Evolutionary conservation across 2,888 invertebrate genomes (phyloP).

Genomic region (Ormyrus rosae): DNA sequence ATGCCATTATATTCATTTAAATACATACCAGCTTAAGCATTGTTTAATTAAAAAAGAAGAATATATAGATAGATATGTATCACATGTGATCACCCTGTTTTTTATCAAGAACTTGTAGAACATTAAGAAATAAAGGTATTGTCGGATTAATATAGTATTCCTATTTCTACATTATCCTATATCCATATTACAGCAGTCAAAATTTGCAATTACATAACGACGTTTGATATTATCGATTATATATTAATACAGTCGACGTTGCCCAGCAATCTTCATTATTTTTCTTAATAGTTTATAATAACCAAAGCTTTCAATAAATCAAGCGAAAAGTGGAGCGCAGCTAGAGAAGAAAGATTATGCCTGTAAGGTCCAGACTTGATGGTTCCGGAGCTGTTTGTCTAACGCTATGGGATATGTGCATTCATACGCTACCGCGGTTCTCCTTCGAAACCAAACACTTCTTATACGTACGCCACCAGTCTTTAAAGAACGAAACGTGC

Average conservation of each 20-base stretch:
- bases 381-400: constrained; percentile 47
- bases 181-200: too few relatives aligned
- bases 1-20: neutral
- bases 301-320: neutral
- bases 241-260: too few relatives aligned
- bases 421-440: constrained; percentile 61
- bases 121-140: too few relatives aligned
- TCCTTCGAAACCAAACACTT: neutral
- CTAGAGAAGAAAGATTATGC: constrained; percentile 22
- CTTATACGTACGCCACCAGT: constrained; percentile 21
- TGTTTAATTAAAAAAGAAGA: too few relatives aligned
- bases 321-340: constrained; percentile 13
- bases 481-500: neutral
- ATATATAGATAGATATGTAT: neutral
- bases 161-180: too few relatives aligned
- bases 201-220: too few relatives aligned
- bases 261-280: too few relatives aligned
- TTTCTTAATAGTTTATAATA: too few relatives aligned
- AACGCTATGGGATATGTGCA: constrained; percentile 69
- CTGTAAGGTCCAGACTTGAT: constrained; percentile 52
- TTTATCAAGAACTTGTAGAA: neutral
- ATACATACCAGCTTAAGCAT: neutral
- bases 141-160: too few relatives aligned
- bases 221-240: too few relatives aligned
- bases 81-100: constrained; percentile 29